phyloP scores from a whole-genome alignment of 1,140 invertebrate genomes.

The Bombus breviceps region DNA sequence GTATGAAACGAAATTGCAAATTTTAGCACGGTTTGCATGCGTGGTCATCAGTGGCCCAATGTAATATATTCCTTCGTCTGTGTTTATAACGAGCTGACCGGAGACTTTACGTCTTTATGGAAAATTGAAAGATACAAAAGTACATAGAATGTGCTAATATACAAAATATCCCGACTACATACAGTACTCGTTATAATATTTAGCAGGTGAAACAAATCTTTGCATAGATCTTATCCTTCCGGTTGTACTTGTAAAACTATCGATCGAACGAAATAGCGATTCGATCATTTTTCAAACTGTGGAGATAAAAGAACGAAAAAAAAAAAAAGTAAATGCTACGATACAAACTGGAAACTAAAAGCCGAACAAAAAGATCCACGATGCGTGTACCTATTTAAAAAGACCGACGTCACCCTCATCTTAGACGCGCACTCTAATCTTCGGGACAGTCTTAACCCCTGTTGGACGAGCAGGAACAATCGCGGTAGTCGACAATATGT shows the following conservation, averaged over 20 bases:
- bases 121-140: background rate
- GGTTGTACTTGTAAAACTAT: no score
- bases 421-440: background rate
- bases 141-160: no score
- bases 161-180: no score
- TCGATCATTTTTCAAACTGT: no score
- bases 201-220: no score
- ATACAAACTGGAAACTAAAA: background rate
- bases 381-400: background rate
- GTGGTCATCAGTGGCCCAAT: no score
- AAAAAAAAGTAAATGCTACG: background rate
- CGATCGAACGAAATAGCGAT: no score
- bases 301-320: no score
- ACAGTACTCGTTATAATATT: no score
- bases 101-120: no score
- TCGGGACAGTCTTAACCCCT: conserved; percentile 10
- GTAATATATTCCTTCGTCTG: background rate
- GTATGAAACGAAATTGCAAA: background rate
- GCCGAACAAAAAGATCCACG: background rate
- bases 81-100: background rate
- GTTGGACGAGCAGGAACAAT: conserved; percentile 17
- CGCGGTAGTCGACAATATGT: background rate
- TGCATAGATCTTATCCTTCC: background rate
- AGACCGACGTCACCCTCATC: background rate
- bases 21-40: background rate